Percentiles rank a stretch among this genome's conserved stretches.
Conservation (phyloP, 2,797 vertebrate genomes). For the Sarcoramphus papa region DNA sequence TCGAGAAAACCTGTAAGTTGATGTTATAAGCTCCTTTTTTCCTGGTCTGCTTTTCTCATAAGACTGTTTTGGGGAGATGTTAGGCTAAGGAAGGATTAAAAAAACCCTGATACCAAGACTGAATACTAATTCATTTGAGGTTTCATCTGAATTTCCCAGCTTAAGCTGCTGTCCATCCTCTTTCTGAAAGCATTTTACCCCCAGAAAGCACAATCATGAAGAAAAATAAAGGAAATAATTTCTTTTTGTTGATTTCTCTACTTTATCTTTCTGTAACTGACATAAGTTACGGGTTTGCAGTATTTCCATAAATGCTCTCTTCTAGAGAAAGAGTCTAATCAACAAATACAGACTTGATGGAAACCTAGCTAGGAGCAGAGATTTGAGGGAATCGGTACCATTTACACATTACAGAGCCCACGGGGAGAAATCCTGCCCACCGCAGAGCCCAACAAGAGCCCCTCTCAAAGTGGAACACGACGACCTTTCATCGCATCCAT, state of each 20-base stretch:
- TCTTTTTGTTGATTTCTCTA: background rate
- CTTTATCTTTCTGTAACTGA: background rate
- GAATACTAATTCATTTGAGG: conserved; percentile 21
- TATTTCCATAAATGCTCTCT: background rate
- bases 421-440: background rate
- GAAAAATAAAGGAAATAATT: background rate
- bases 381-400: background rate
- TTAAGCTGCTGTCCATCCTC: background rate
- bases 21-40: conserved; percentile 11
- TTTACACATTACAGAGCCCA: background rate
- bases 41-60: background rate
- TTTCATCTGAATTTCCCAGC: conserved; percentile 6
- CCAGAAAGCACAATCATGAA: background rate
- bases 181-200: background rate
- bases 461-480: background rate
- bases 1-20: conserved; percentile 2
- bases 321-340: background rate
- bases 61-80: conserved; percentile 14
- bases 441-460: background rate
- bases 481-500: accelerated
- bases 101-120: background rate
- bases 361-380: background rate
- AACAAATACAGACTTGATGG: background rate
- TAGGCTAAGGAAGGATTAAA: conserved; percentile 32
- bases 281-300: background rate